These are phyloP conservation scores for Regulus satrapa DNA, from an alignment of 2,113 vertebrate genomes.

Conservation along the genomic window DNA sequence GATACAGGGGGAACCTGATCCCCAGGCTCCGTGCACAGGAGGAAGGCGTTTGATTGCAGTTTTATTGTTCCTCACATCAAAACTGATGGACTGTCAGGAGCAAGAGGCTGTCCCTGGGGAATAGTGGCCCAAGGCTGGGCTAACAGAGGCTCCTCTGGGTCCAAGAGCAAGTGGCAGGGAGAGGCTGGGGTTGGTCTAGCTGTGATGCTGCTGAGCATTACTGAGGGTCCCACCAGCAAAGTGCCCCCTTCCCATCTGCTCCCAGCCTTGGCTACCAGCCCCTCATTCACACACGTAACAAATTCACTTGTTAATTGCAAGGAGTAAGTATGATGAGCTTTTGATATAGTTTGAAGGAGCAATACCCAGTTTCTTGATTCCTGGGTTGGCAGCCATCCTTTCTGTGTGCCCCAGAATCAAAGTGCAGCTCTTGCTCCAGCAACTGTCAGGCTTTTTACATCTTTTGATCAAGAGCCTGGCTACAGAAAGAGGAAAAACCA, in stretches of 20 bases:
- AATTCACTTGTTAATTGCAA: constrained; percentile 12
- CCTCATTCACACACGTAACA: not conserved
- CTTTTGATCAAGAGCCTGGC: constrained; percentile 43
- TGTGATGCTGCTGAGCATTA: rapidly evolving
- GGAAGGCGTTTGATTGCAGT: constrained; percentile 29
- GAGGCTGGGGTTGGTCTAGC: not conserved
- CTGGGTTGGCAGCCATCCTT: constrained; percentile 3
- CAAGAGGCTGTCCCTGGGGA: not conserved
- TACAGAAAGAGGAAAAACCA: constrained; percentile 14
- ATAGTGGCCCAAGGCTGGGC: not conserved
- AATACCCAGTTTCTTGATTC: constrained; percentile 9
- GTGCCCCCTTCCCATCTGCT: not conserved
- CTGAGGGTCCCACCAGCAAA: not conserved
- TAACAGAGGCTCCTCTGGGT: not conserved
- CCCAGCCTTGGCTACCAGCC: not conserved
- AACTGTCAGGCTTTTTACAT: not conserved
- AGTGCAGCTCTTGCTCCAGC: not conserved
- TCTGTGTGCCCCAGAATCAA: not conserved
- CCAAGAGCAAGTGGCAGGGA: not conserved
- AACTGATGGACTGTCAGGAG: not conserved
- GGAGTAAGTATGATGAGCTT: constrained; percentile 24
- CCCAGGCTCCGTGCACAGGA: not conserved
- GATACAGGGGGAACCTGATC: constrained; percentile 36
- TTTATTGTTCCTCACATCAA: constrained; percentile 48
- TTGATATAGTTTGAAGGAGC: constrained; percentile 37